Evolutionary conservation across 92 coral and sea anemone genomes (phyloP).

Genomic region (Actinostola sp.): DNA sequence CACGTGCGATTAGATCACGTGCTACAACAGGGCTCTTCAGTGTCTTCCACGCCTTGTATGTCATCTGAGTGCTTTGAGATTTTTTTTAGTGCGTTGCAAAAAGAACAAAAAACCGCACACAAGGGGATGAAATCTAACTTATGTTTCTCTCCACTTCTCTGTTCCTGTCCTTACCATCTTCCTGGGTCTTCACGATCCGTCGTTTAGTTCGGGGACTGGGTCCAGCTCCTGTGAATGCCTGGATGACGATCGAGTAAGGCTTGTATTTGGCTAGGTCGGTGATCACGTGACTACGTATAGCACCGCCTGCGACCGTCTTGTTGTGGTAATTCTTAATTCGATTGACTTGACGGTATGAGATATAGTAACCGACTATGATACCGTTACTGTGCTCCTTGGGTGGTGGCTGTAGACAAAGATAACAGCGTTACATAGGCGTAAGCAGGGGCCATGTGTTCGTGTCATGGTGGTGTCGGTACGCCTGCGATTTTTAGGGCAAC

Average conservation of each 20-base stretch:
- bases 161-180: slow-evolving; percentile 67
- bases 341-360: slow-evolving; percentile 60
- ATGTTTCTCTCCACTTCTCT: no score
- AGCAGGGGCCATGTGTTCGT: no score
- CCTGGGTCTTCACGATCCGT: slow-evolving; percentile 51
- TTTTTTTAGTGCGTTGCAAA: no score
- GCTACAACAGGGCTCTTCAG: no score
- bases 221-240: slow-evolving; percentile 91
- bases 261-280: slow-evolving; percentile 62
- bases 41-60: no score
- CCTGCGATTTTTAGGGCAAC: no score
- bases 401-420: slow-evolving; percentile 59
- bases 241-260: slow-evolving; percentile 65
- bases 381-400: slow-evolving; percentile 74
- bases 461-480: no score
- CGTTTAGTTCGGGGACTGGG: slow-evolving; percentile 60
- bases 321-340: slow-evolving; percentile 53
- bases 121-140: no score
- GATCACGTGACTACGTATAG: slow-evolving; percentile 61
- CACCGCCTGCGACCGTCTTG: slow-evolving; percentile 61
- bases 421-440: no score
- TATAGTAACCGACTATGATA: slow-evolving; percentile 76
- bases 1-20: no score
- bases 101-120: no score
- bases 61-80: no score